A percentile compares a stretch with the other conserved stretches of the same genome.
phyloP scores from a whole-genome alignment of 2,113 vertebrate species.

The Perca flavescens region DNA sequence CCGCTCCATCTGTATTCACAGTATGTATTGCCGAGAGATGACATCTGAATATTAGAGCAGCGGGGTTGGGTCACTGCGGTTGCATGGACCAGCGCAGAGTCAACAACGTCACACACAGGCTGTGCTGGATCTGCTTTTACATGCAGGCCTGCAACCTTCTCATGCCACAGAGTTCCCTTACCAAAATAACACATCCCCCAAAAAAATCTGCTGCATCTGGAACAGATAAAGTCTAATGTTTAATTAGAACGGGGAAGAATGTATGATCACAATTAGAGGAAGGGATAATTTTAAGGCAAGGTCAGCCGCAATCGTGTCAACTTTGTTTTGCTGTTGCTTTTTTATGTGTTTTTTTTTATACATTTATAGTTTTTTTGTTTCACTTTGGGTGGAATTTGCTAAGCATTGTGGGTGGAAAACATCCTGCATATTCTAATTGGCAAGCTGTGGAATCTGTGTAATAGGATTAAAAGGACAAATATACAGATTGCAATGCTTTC shows the following conservation, averaged over 20 bases:
- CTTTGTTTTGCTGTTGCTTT: constrained; percentile 76
- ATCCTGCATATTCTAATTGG: constrained; percentile 39
- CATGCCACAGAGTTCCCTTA: constrained; percentile 75
- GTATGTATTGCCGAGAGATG: constrained; percentile 44
- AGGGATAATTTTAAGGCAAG: constrained; percentile 87
- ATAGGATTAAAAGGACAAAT: constrained; percentile 49
- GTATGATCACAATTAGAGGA: constrained; percentile 84
- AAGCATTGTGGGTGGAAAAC: constrained; percentile 51
- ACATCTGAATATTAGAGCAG: constrained; percentile 59
- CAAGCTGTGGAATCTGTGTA: constrained; percentile 35
- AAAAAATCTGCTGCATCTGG: constrained; percentile 83
- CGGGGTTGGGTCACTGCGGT: constrained; percentile 48
- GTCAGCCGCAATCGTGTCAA: constrained; percentile 77
- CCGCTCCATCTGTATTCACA: constrained; percentile 10
- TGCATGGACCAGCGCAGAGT: constrained; percentile 41
- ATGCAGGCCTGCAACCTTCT: constrained; percentile 44
- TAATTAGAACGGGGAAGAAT: constrained; percentile 88
- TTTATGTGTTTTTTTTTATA: constrained; percentile 57
- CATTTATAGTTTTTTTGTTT: constrained; percentile 67
- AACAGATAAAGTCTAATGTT: constrained; percentile 87
- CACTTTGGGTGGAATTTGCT: constrained; percentile 53
- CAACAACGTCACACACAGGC: constrained; percentile 51
- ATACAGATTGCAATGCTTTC: constrained; percentile 9
- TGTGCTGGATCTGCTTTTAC: constrained; percentile 36
- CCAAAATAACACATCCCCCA: constrained; percentile 73